phyloP scores from a whole-genome alignment of 2,888 invertebrate species.

The Nymphalis polychloros region DNA sequence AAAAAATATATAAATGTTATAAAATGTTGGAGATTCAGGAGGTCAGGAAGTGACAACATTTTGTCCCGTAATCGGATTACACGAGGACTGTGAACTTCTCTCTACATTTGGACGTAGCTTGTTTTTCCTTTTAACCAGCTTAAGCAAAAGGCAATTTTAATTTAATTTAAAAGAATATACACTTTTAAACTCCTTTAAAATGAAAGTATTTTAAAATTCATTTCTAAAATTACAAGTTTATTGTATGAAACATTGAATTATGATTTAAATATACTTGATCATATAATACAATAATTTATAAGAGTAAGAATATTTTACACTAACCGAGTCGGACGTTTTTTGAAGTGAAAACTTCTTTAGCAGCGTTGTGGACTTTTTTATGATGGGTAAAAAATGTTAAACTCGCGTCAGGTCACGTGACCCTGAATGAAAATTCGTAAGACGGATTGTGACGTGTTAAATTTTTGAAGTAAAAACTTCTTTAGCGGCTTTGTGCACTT shows the following conservation, averaged over 20 bases:
- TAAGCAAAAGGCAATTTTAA: conserved; percentile 33
- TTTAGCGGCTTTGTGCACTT: no score
- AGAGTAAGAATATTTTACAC: no score
- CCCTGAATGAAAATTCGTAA: no score
- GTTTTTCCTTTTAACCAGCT: conserved; percentile 34
- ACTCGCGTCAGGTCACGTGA: no score
- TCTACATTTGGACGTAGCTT: conserved; percentile 29
- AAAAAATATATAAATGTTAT: conserved; percentile 44
- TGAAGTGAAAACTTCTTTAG: no score
- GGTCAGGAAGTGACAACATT: conserved; percentile 54
- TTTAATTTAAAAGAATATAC: conserved; percentile 27
- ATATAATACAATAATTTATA: no score
- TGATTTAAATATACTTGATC: no score
- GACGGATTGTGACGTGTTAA: no score
- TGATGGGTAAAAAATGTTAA: no score
- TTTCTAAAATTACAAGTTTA: not conserved
- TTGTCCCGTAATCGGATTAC: conserved; percentile 65
- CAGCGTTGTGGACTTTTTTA: no score
- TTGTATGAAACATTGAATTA: not conserved
- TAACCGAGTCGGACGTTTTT: no score
- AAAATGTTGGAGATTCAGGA: conserved; percentile 55
- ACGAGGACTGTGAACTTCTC: conserved; percentile 39
- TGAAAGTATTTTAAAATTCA: conserved; percentile 7
- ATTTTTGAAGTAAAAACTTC: no score
- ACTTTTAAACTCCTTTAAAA: conserved; percentile 1